Percentiles rank a stretch among this genome's conserved stretches.
These are phyloP conservation scores for Pseudoips prasinana DNA, from an alignment of 2,888 invertebrate genomes.

Conservation along the genomic window DNA sequence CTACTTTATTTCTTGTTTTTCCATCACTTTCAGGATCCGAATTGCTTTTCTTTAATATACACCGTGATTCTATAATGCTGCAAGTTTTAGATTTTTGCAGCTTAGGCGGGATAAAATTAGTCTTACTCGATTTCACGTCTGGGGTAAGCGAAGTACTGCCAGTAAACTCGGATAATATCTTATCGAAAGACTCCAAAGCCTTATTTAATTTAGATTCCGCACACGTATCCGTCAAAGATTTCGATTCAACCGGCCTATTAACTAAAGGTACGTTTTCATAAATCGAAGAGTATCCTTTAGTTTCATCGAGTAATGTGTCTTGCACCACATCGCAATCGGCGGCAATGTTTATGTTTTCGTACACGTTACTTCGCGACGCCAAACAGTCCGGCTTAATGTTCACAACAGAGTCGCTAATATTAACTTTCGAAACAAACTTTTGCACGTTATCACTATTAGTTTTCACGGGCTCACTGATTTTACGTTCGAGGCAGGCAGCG, in stretches of 20 bases:
- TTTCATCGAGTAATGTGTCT: conserved; percentile 59
- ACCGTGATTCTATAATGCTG: conserved; percentile 86
- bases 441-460: conserved; percentile 62
- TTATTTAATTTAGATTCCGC: conserved; percentile 66
- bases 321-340: conserved; percentile 42
- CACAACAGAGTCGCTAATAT: conserved; percentile 54
- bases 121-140: conserved; percentile 45
- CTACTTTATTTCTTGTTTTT: conserved; percentile 59
- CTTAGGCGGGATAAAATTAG: conserved; percentile 74
- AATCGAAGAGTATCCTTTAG: conserved; percentile 71
- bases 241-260: conserved; percentile 40
- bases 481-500: conserved; percentile 72
- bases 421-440: conserved; percentile 50
- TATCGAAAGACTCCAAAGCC: conserved; percentile 77
- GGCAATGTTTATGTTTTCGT: conserved; percentile 74
- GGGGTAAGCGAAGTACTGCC: conserved; percentile 49
- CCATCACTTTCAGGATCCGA: conserved; percentile 68
- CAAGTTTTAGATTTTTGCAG: conserved; percentile 87
- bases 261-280: conserved; percentile 77
- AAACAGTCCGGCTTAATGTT: conserved; percentile 46
- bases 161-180: conserved; percentile 71
- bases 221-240: conserved; percentile 29
- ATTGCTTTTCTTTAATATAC: conserved; percentile 83
- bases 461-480: conserved; percentile 62
- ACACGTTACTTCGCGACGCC: conserved; percentile 56